A percentile compares a stretch with the other conserved stretches of the same genome.
These are phyloP conservation scores for Apodemus agrarius DNA, from an alignment of 2,797 vertebrate species.

Conservation along the genomic window DNA sequence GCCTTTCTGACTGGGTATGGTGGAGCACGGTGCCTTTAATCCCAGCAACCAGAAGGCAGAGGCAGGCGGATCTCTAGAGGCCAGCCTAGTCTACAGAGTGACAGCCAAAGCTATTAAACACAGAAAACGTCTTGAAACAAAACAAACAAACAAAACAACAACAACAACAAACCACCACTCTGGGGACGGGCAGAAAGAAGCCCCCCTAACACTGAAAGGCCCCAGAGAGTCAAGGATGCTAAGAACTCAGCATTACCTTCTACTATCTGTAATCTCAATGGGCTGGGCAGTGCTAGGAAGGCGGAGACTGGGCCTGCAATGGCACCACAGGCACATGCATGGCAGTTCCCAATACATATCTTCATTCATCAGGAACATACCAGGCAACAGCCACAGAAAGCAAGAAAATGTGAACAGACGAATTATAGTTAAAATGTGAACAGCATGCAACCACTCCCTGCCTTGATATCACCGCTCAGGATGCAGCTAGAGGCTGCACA, in stretches of 20 bases:
- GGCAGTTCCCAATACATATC: not conserved
- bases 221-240: not conserved
- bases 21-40: not conserved
- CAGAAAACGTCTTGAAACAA: not conserved
- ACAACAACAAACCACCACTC: not conserved
- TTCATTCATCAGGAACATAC: not conserved
- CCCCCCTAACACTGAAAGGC: not conserved
- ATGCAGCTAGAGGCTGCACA: not conserved
- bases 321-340: not conserved
- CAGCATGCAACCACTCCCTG: too few species aligned
- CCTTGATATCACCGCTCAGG: not conserved
- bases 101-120: not conserved
- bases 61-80: not conserved
- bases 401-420: not conserved
- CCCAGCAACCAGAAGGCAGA: not conserved
- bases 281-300: not conserved
- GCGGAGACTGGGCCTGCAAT: not conserved
- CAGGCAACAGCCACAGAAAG: not conserved
- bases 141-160: not conserved
- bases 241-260: not conserved
- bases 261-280: not conserved
- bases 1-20: not conserved
- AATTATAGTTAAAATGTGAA: not conserved
- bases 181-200: not conserved
- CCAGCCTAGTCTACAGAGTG: not conserved